phyloP scores from a whole-genome alignment of 1,140 invertebrate species.

The Calliopsis andreniformis region DNA sequence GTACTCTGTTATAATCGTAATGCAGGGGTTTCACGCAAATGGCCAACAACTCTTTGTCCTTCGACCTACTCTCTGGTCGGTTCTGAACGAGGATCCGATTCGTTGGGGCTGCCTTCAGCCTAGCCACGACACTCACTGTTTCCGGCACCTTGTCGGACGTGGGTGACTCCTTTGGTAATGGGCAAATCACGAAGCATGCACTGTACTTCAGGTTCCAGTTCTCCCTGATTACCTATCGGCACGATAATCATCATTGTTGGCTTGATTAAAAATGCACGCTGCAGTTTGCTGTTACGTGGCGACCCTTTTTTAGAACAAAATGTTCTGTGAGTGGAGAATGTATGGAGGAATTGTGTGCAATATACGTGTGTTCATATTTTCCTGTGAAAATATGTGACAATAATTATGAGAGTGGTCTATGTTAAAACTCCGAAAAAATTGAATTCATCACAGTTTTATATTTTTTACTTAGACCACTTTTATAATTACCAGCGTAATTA shows the following conservation, averaged over 20 bases:
- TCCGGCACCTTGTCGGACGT: conserved; percentile 77
- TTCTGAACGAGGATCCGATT: conserved; percentile 84
- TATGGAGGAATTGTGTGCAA: too few species aligned
- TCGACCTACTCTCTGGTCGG: conserved; percentile 79
- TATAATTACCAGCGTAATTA: too few species aligned
- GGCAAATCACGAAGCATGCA: conserved; percentile 93
- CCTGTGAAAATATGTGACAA: too few species aligned
- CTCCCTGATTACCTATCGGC: conserved; percentile 89
- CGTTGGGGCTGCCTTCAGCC: conserved; percentile 82
- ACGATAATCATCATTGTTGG: neutral
- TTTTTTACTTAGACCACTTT: too few species aligned
- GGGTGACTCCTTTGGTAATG: conserved; percentile 83
- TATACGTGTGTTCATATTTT: neutral
- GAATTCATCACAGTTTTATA: too few species aligned
- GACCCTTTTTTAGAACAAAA: too few species aligned
- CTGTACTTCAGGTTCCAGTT: conserved; percentile 97
- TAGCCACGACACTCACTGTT: conserved; percentile 85
- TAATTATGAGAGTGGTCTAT: too few species aligned
- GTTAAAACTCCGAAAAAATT: too few species aligned
- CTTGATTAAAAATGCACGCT: neutral
- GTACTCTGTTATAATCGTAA: conserved; percentile 91
- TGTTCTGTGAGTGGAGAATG: too few species aligned
- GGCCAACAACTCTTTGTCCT: conserved; percentile 83
- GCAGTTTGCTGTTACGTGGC: too few species aligned
- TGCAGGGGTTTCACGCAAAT: conserved; percentile 98